Evolutionary conservation across 2,113 vertebrate genomes (phyloP), one percentile per base, ranked within the genome.

Genomic region (Cyanoliseus patagonus): DNA sequence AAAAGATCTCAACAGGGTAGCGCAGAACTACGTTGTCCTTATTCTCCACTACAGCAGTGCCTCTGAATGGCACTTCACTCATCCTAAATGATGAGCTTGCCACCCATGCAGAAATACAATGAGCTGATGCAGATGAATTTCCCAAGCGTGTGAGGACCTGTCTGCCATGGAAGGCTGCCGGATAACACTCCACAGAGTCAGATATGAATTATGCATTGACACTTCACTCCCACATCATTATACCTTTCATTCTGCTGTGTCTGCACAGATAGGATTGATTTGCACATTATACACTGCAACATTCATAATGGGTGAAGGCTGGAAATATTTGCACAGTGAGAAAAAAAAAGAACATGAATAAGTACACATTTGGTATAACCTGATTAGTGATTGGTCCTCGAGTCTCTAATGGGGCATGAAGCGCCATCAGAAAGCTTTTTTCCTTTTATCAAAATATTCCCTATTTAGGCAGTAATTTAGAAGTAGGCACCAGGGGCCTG

Each of bases 191-290:
- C 82, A 87, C 92, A 51, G 93, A 69, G 82, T 96, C 95, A 89
- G 88, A 53, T 84, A 97, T 98, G 97, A 97, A 98, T 92, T 96
- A 95, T 97, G 97, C 96, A 98, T 96, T 22, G 73, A 42, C 91
- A 87, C 92, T 96, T 95, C 95, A 83, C 93, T 97, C 96, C 91
- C 96, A 91, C 96, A 92, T 93, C 94, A 70, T 95, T 96, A 97
- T 96, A 96, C 94, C 95, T 94, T 96, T 96, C 88, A 88, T 97
- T 83, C 92, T 95, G 96, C 98, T 94, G 83, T 81, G 92, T 92
- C 97, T 94, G 97, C 94, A 86, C 52, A 37, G 97, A 88, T 62
- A 94, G 91, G 66, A 90, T 83, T 95, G 93, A 96, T 92, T 96
- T 68, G 10, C 94, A 86, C 88, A 95, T 96, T 94, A 92, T 47